Evolutionary conservation across 2,113 vertebrate genomes (phyloP), one percentile per base, ranked within the genome.

Genomic region (Erythrolamprus reginae): DNA sequence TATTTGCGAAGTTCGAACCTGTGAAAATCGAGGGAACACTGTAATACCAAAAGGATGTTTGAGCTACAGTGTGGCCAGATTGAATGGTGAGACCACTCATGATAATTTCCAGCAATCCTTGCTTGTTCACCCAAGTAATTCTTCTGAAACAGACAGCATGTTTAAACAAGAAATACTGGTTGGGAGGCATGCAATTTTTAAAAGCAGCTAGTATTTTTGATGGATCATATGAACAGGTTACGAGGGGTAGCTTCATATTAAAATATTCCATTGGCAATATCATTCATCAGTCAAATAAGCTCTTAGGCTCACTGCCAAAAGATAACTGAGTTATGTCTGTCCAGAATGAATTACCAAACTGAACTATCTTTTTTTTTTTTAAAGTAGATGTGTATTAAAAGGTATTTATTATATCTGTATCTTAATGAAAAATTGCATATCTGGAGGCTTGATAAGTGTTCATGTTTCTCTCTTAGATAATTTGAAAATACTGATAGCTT

Each of bases 131-230:
- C 96, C 97, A 97, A 96, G 97, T 93, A 96, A 96, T 96, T 96
- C 93, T 97, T 96, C 95, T 96, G 96, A 97, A 95, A 93, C 94
- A 65, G 96, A 96, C 95, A 96, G 92, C 97, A 84, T 97, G 97
- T 97, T 97, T 92, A 93, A 97, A 97, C 97, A 97, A 97, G 97
- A 97, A 97, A 97, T 95, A 97, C 96, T 96, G 95, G 96, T 97
- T 97, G 94, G 92, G 95, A 97, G 95, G 90, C 88, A 95, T 96
- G 94, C 96, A 96, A 97, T 97, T 97, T 97, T 97, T 97, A 96
- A 96, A 96, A 95, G 96, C 95, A 96, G 97, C 96, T 96, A 97
- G 96, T 97, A 96, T 97, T 97, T 88, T 96, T 97, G 96, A 97
- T 96, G 96, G 94, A 96, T 96, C 93, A 65, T 93, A 93, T 93